A percentile compares a stretch with the other conserved stretches of the same genome.
These are phyloP conservation scores for Apamea crenata DNA, from an alignment of 2,888 invertebrate genomes.

Conservation along the genomic window DNA sequence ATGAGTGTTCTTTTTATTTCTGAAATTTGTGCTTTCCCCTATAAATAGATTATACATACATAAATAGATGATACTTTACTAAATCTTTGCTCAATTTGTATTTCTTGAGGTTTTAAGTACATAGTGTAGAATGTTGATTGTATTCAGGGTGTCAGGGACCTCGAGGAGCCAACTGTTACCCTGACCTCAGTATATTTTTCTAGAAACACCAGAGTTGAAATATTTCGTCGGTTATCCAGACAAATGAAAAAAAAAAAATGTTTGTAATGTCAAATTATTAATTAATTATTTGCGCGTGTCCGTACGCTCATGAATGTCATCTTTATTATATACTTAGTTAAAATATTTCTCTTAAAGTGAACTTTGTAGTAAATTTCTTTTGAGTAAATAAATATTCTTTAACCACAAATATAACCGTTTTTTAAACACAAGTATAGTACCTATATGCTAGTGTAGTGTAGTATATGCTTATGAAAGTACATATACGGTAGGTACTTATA, in stretches of 20 bases:
- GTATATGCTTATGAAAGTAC: not conserved
- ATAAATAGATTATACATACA: conserved; percentile 67
- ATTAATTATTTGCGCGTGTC: too few species aligned
- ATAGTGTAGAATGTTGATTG: not conserved
- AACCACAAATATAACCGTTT: too few species aligned
- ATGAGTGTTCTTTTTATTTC: conserved; percentile 74
- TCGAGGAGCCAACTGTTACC: not conserved
- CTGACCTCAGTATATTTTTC: not conserved
- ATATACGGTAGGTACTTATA: not conserved
- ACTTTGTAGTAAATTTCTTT: too few species aligned
- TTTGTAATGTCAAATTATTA: too few species aligned
- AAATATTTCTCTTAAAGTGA: too few species aligned
- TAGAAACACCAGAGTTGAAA: not conserved
- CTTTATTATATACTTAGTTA: too few species aligned
- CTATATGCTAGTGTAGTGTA: too few species aligned
- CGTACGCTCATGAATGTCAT: too few species aligned
- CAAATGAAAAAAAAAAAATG: not conserved
- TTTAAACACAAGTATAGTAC: too few species aligned
- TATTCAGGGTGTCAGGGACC: not conserved
- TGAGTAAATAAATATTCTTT: too few species aligned
- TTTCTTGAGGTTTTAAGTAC: not conserved
- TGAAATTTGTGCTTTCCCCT: conserved; percentile 85
- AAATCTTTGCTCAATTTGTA: conserved; percentile 52
- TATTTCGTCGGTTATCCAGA: too few species aligned
- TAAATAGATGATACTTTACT: conserved; percentile 53